phyloP scores from a whole-genome alignment of 2,888 invertebrate species.

The Choreutis nemorana region DNA sequence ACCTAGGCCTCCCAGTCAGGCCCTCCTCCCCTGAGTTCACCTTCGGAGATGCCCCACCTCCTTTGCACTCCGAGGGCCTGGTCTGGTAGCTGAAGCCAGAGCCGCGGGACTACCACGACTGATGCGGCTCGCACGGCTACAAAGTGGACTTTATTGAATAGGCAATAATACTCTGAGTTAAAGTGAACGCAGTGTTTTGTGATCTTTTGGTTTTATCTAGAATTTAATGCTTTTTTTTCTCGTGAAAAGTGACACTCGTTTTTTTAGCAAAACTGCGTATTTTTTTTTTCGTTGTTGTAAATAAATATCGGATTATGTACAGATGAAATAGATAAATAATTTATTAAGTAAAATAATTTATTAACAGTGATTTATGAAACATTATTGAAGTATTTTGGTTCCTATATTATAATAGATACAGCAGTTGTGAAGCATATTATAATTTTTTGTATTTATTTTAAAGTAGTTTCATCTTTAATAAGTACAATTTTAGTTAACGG shows the following conservation, averaged over 20 bases:
- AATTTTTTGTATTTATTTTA: too few species aligned
- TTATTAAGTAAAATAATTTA: too few species aligned
- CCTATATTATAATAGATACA: too few species aligned
- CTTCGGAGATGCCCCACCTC: conserved; percentile 59
- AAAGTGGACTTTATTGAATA: conserved; percentile 42
- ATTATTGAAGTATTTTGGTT: too few species aligned
- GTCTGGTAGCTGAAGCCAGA: conserved; percentile 68
- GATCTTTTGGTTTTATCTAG: conserved; percentile 17
- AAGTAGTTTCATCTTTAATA: not conserved
- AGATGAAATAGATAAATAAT: too few species aligned
- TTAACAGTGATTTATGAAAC: too few species aligned
- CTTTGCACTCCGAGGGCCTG: conserved; percentile 57
- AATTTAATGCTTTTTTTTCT: conserved; percentile 6
- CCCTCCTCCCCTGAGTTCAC: conserved; percentile 81
- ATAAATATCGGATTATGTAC: too few species aligned
- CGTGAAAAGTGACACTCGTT: too few species aligned
- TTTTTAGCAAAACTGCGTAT: not conserved
- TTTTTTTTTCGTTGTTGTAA: not conserved
- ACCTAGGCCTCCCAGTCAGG: conserved; percentile 73
- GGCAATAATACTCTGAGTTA: conserved; percentile 7
- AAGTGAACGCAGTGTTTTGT: conserved; percentile 22
- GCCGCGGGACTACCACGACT: conserved; percentile 67
- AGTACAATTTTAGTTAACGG: not conserved
- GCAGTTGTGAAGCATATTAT: too few species aligned
- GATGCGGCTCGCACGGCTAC: conserved; percentile 62